These are phyloP conservation scores for Pyrochroa serraticornis DNA, from an alignment of 2,888 invertebrate genomes.

Conservation along the genomic window DNA sequence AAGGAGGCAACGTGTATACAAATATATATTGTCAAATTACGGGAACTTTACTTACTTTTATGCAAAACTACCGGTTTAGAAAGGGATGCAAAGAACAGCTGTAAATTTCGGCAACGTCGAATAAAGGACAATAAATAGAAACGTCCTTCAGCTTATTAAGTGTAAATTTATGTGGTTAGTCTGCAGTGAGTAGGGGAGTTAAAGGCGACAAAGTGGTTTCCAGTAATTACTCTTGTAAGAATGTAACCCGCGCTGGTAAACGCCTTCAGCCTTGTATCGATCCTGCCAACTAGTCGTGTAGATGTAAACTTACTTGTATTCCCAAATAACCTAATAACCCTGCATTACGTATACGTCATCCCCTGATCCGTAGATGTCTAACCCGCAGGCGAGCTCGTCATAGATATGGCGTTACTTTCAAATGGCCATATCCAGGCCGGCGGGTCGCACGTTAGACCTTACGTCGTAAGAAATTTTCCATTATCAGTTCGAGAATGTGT, in stretches of 20 bases:
- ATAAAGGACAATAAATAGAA: conserved; percentile 13
- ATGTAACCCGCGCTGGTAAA: conserved; percentile 39
- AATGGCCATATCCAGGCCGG: background rate
- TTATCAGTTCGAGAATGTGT: conserved; percentile 29
- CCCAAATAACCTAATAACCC: conserved; percentile 20
- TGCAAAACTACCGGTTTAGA: no score
- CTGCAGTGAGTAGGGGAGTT: conserved; percentile 20
- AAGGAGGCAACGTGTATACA: no score
- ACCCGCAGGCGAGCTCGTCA: conserved; percentile 1
- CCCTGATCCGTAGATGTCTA: no score
- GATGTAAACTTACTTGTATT: conserved; percentile 13
- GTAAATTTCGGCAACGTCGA: background rate
- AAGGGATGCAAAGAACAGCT: no score
- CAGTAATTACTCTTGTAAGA: conserved; percentile 45
- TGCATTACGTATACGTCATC: conserved; percentile 3
- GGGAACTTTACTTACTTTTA: no score
- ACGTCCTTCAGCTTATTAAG: conserved; percentile 26
- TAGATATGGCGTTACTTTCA: conserved; percentile 13
- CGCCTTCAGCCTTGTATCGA: conserved; percentile 39
- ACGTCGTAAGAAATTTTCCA: conserved; percentile 28
- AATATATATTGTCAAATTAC: no score
- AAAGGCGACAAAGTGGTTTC: conserved; percentile 43
- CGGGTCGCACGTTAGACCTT: conserved; percentile 6
- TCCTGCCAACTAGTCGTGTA: conserved; percentile 23
- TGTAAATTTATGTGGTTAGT: conserved; percentile 39